Evolutionary conservation across 2,113 vertebrate species (phyloP), one percentile per base, ranked within the genome.

Genomic region (Rhinolophus sinicus): DNA sequence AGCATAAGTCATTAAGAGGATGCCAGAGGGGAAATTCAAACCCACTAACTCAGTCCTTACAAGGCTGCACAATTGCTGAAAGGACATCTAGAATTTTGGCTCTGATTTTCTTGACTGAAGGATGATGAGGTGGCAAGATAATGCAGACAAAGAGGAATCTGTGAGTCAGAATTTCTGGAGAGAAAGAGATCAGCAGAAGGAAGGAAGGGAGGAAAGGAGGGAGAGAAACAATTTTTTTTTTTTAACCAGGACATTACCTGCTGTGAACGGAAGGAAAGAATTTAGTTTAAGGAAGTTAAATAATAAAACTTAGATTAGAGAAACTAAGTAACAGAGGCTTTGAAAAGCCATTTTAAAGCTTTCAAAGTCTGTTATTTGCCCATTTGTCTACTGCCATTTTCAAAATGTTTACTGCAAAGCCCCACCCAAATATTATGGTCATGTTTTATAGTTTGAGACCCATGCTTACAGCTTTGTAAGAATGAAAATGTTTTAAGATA

Each of bases 341-440:
- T 86, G 58, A 89, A 92, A 92, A 18, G 3, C 44, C 35, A 44
- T 0, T 65, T 95, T 80, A 94, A 93, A 73, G 15, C n/a, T 97
- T 95, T 96, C 58, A 47, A 50, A 95, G 6, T 2, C 28, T 47
- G 40, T 69, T 96, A 87, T 88, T 91, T 80, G 47, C 15, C 28
- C 5, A 44, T 65, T 91, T 95, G 70, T 93, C 40, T 69, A 33
- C 13, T 47, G 2, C 16, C 67, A 84, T 90, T 94, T 96, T 90
- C 22, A 85, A 88, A 87, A 83, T 83, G 7, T 89, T 75, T 54
- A 64, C 44, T 64, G 35, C 14, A 89, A 95, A 95, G 40, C 40
- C 52, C 4, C 82, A 50, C n/a, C 35, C 18, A 88, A 69, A 80
- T 72, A 11, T 76, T 72, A n/a, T 30, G 10, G 1, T n/a, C 35